A percentile compares a stretch with the other conserved stretches of the same genome.
Evolutionary conservation across 2,797 vertebrate species (phyloP).

Genomic region (Melanogrammus aeglefinus): DNA sequence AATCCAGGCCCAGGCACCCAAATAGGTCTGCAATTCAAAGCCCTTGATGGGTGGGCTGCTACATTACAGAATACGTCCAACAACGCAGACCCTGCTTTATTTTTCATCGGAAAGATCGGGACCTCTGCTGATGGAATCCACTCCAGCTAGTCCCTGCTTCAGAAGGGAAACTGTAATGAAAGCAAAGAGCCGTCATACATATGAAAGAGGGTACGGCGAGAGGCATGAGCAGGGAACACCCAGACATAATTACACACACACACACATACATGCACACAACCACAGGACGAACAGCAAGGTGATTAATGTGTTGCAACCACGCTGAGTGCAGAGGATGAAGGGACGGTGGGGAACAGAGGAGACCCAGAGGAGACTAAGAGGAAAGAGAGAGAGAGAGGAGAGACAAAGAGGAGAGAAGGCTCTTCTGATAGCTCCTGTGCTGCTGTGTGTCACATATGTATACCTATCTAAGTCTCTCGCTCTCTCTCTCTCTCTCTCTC

Average conservation of each 20-base stretch:
- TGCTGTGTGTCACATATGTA: constrained; percentile 16
- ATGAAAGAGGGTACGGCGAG: not conserved
- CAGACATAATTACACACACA: not conserved
- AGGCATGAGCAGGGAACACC: not conserved
- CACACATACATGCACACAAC: not conserved
- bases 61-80: not conserved
- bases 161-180: not conserved
- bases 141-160: not conserved
- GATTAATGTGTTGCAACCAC: not conserved
- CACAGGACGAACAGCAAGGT: not conserved
- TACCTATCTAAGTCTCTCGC: not conserved
- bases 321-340: constrained; percentile 6
- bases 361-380: not conserved
- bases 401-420: not conserved
- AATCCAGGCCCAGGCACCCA: not conserved
- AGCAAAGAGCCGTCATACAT: not conserved
- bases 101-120: not conserved
- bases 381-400: constrained; percentile 10
- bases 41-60: not conserved
- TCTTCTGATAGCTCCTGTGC: not conserved
- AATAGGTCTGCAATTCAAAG: not conserved
- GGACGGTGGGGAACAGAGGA: constrained; percentile 8
- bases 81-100: not conserved
- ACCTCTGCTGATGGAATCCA: not conserved
- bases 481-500: too few relatives aligned